Evolutionary conservation across 2,797 vertebrate species (phyloP), one percentile per base, ranked within the genome.

Genomic region (Sebastes taczanowskii): DNA sequence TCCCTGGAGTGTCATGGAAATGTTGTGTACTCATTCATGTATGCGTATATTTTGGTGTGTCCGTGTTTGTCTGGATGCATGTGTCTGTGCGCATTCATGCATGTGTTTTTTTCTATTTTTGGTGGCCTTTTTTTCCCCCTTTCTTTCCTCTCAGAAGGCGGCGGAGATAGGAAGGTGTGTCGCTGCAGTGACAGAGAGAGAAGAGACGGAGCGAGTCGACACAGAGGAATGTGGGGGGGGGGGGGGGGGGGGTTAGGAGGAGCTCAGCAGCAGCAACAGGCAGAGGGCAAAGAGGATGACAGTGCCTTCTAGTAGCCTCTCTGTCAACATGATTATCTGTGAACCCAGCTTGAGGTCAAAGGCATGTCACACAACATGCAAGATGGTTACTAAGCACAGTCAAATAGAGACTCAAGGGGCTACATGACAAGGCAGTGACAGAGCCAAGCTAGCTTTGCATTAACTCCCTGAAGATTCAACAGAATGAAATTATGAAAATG

Each of bases 291-390:
- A 88, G 86, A 91, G 87, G 89, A 87, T 84, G 91, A 91, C 88
- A 35, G 82, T 79, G 83, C 86, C 92, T 92, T 83, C 71, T 80
- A 84, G 89, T 90, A 83, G 89, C 76, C 82, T 87, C 88, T 85
- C 87, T 92, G 92, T 92, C 92, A 91, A 88, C 86, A 83, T 35
- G 87, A 93, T 92, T 90, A 92, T 89, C 79, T 85, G 34, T 86
- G 81, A 91, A 83, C 77, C 64, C 73, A 38, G 85, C 72, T 82
- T 8, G 32, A 74, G 91, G 91, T 94, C 90, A 91, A 87, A 88
- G 87, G 71, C 74, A 10, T 71, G 73, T 87, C 77, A 84, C 69
- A 86, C 71, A 77, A 83, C 83, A 89, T 83, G 83, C 69, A 91
- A 87, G 86, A 82, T 27, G 38, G 80, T 75, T 74, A 83, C 77